These are phyloP conservation scores for Cyrtonyx montezumae DNA, from an alignment of 2,113 vertebrate species.

Conservation along the genomic window DNA sequence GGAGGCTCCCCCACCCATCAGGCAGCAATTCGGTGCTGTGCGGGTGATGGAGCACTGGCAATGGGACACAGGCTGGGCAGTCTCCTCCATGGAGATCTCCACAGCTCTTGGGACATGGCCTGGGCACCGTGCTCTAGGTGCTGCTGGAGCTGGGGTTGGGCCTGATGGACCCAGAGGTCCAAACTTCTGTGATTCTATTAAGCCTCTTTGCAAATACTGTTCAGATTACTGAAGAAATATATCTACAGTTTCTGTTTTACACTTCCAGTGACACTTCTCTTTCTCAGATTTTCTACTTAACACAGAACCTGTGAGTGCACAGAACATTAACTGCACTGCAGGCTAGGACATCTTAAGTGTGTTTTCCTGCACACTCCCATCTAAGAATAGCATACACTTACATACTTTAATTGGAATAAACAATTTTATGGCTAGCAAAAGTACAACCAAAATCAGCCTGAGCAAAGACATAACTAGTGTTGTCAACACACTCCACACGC, in stretches of 20 bases:
- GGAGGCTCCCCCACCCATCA: background rate
- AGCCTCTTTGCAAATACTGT: background rate
- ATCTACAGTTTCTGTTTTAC: background rate
- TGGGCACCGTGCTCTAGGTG: background rate
- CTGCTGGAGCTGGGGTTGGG: background rate
- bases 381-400: background rate
- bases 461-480: rapidly evolving
- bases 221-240: background rate
- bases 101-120: background rate
- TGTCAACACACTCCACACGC: background rate
- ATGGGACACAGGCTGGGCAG: background rate
- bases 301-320: background rate
- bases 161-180: background rate
- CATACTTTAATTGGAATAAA: background rate
- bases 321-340: background rate
- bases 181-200: background rate
- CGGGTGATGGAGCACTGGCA: background rate
- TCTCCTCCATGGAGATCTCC: background rate
- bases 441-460: background rate
- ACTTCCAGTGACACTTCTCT: background rate
- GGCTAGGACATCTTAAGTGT: background rate
- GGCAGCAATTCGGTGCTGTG: background rate
- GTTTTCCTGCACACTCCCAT: background rate
- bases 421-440: background rate
- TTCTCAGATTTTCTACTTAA: background rate